phyloP scores from a whole-genome alignment of 2,888 invertebrate genomes.

The Acanthosoma haemorrhoidale region DNA sequence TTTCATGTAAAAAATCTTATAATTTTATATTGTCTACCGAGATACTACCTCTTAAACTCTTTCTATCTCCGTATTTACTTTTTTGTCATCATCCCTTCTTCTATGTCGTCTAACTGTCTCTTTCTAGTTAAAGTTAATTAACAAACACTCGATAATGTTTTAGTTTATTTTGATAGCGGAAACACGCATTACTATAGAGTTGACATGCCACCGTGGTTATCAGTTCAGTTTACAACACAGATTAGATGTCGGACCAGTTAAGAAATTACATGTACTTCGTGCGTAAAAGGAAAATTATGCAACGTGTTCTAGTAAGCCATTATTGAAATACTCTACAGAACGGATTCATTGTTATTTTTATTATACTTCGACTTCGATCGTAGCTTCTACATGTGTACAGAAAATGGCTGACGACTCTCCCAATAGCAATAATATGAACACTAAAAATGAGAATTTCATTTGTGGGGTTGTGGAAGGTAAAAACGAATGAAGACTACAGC shows the following conservation, averaged over 20 bases:
- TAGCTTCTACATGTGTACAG: slow-evolving; percentile 15
- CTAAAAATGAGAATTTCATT: slow-evolving; percentile 73
- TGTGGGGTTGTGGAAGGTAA: slow-evolving; percentile 90
- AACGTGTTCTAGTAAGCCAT: background rate
- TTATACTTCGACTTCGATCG: background rate
- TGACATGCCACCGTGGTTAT: background rate
- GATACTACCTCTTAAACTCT: too few relatives aligned
- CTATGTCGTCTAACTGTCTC: too few relatives aligned
- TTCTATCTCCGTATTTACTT: too few relatives aligned
- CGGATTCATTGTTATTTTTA: background rate
- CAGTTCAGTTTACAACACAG: background rate
- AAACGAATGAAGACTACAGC: background rate
- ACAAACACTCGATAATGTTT: too few relatives aligned
- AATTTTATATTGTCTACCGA: too few relatives aligned
- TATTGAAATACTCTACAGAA: background rate
- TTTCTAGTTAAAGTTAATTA: too few relatives aligned
- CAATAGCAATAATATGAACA: slow-evolving; percentile 54
- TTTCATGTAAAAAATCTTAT: too few relatives aligned
- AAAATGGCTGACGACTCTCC: slow-evolving; percentile 38
- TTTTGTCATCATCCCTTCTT: too few relatives aligned
- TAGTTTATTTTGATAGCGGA: too few relatives aligned
- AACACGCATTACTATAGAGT: too few relatives aligned
- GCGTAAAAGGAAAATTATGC: background rate
- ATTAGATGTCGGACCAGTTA: too few relatives aligned
- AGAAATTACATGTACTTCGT: too few relatives aligned